Evolutionary conservation across 2,888 invertebrate genomes (phyloP), one percentile per base, ranked within the genome.

Genomic region (Apotomis betuletana): DNA sequence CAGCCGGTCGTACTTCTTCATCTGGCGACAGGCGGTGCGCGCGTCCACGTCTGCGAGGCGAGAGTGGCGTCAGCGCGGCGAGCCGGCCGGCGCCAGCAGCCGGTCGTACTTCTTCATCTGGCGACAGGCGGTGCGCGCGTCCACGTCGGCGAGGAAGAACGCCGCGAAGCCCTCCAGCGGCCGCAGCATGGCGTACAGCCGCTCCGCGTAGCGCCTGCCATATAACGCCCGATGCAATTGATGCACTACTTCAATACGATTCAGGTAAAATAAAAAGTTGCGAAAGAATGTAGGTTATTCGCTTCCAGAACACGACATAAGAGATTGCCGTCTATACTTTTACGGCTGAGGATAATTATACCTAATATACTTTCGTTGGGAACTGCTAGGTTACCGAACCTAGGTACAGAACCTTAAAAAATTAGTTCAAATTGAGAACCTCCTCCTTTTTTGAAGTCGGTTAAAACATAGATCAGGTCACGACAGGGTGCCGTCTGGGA

Each of bases 171-270:
- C 90, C 5, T 88, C 78, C 4, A 94, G 91, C 3, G 94, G 94
- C 5, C 92, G 88, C 51, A 95, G 85, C 84, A 94, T 91, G 5
- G 88, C 85, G 83, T 94, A 95, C 0, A 95, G 84, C 4, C 94
- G 90, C 76, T 94, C 94, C 0, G 94, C 95, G 80, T 94, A 94
- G 81, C 94, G 94, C 77, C 95, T 93, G 77, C 0, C 54, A n/a
- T 5, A 13, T n/a, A 38, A 10, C n/a, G 3, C 54, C 15, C 27
- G 27, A 27, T 27, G 27, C 27, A 15, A 9, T 9, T 10, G 49
- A 10, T 49, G 10, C 49, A 49, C 9, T 6, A 12, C 9, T 6
- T 6, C 41, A 41, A 41, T 6, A 41, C 41, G 27, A 27, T 27
- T 27, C 27, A 27, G 27, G 27, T 27, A 27, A 27, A 27, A 27